Percentiles rank a stretch among this genome's conserved stretches.
Evolutionary conservation across 1,140 invertebrate genomes (phyloP).

Genomic region (Heliconius hewitsoni): DNA sequence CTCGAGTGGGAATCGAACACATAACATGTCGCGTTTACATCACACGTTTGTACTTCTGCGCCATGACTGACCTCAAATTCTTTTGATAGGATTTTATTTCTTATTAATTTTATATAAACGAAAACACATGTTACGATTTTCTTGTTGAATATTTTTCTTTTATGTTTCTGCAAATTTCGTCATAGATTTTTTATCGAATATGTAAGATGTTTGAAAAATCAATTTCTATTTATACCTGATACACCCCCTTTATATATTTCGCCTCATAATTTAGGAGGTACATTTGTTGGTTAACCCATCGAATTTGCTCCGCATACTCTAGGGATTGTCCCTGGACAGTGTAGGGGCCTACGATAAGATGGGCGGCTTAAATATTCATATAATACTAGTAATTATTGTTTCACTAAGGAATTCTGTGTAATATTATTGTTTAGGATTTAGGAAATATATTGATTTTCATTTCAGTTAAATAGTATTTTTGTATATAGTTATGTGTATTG

Average conservation of each 20-base stretch:
- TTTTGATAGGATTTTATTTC: too few species aligned
- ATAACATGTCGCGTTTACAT: too few species aligned
- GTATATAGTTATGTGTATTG: too few species aligned
- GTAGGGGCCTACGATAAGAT: conserved; percentile 23
- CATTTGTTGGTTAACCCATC: conserved; percentile 26
- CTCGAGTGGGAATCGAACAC: too few species aligned
- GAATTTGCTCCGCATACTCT: conserved; percentile 25
- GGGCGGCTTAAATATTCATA: conserved; percentile 25
- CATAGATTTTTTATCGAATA: neutral
- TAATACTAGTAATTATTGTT: conserved; percentile 20
- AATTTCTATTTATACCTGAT: conserved; percentile 27
- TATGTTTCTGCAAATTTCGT: too few species aligned
- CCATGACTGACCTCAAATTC: too few species aligned
- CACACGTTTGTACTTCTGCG: too few species aligned
- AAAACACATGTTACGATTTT: too few species aligned
- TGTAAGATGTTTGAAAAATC: neutral
- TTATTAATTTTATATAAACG: too few species aligned
- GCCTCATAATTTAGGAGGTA: conserved; percentile 27
- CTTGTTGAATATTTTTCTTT: too few species aligned
- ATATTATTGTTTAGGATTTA: too few species aligned
- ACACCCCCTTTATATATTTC: neutral
- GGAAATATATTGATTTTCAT: neutral
- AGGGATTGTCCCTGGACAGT: conserved; percentile 27
- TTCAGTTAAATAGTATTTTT: neutral
- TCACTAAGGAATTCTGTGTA: neutral